Evolutionary conservation across 2,797 vertebrate genomes (phyloP).

Genomic region (Myoxocephalus aenaeus): DNA sequence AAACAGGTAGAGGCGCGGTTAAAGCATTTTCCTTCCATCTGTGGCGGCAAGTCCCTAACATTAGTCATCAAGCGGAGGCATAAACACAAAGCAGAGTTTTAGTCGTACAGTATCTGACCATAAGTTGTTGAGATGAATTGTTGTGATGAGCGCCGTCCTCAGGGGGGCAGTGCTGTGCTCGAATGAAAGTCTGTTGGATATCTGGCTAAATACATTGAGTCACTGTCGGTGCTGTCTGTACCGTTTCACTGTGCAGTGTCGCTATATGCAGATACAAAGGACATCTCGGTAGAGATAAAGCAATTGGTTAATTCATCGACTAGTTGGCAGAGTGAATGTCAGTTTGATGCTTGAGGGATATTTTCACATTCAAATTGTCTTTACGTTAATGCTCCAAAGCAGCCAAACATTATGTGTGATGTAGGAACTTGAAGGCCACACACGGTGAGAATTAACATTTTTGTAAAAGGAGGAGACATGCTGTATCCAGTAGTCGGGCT

Average conservation of each 20-base stretch:
- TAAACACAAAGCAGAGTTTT: conserved; percentile 44
- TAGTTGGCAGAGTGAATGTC: not conserved
- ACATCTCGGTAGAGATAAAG: not conserved
- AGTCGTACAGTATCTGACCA: conserved; percentile 23
- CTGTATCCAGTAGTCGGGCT: not conserved
- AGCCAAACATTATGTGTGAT: not conserved
- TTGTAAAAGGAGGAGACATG: not conserved
- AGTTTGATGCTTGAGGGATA: not conserved
- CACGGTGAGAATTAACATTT: not conserved
- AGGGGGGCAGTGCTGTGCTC: conserved; percentile 54
- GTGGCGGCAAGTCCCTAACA: conserved; percentile 9
- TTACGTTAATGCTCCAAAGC: not conserved
- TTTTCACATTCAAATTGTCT: not conserved
- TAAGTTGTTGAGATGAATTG: not conserved
- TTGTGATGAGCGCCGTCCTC: conserved; percentile 33
- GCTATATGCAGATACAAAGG: not conserved
- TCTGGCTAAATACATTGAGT: not conserved
- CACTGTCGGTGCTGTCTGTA: not conserved
- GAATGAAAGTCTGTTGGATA: not conserved
- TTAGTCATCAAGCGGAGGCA: conserved; percentile 43
- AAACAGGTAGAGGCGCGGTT: conserved; percentile 47
- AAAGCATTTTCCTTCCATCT: conserved; percentile 32
- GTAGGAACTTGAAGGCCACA: not conserved
- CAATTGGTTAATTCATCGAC: not conserved
- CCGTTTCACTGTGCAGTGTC: not conserved